These are phyloP conservation scores for Festucalex cinctus DNA, from an alignment of 2,113 vertebrate genomes.

Conservation along the genomic window DNA sequence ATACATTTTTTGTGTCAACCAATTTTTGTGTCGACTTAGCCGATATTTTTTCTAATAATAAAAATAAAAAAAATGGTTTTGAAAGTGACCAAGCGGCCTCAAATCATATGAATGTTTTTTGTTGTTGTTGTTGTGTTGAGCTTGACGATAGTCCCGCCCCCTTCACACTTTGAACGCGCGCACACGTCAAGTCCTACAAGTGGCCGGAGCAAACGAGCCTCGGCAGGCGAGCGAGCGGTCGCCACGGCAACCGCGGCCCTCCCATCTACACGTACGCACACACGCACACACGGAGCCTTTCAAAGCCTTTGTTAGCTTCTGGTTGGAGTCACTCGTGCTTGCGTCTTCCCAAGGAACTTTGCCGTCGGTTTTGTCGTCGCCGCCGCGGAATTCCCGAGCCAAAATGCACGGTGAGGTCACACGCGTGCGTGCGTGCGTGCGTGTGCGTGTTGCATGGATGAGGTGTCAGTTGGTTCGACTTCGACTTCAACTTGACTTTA, in stretches of 20 bases:
- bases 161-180: slow-evolving; percentile 48
- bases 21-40: too few relatives aligned
- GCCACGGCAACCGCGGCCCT: slow-evolving; percentile 66
- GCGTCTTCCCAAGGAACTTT: slow-evolving; percentile 30
- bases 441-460: too few relatives aligned
- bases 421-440: not conserved
- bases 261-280: slow-evolving; percentile 45
- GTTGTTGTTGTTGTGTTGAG: too few relatives aligned
- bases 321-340: not conserved
- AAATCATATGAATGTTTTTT: too few relatives aligned
- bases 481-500: too few relatives aligned
- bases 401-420: slow-evolving; percentile 49
- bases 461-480: too few relatives aligned
- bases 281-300: slow-evolving; percentile 23
- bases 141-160: too few relatives aligned
- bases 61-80: too few relatives aligned
- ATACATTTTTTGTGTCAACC: too few relatives aligned
- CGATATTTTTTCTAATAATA: too few relatives aligned
- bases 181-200: slow-evolving; percentile 48
- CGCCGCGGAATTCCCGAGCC: not conserved
- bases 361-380: not conserved
- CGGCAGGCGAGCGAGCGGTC: slow-evolving; percentile 73
- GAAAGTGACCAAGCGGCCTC: too few relatives aligned
- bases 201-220: slow-evolving; percentile 74
- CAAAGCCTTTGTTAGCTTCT: slow-evolving; percentile 66